Base-by-base conservation (phyloP, 2,888 invertebrate species). In the Crepidodera aurea region DNA sequence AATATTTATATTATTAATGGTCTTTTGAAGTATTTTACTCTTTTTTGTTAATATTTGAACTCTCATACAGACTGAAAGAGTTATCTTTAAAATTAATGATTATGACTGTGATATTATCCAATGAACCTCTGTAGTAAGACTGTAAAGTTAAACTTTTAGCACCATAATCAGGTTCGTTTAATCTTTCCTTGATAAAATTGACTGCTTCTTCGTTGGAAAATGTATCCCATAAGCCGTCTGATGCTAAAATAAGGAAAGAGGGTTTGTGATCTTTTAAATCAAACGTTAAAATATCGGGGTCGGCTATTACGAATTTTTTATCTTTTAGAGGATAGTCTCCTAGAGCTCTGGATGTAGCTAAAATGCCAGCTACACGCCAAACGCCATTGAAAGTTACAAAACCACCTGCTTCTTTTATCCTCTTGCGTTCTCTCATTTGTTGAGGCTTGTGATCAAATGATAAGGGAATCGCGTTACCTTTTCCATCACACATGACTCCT, bases 401-500 rank as follows among this genome's bases (percentile, higher is more conserved):
- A 13, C 98, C 97, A 48, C 98, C 98, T 19, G 97, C 96, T 77
- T 95, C 94, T 77, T 93, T 92, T 73, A 98, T 98, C 67, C 97
- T 86, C 76, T 91, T 93, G 60, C 91, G 88, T 83, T 98, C 97
- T 71, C 94, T 87, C 84, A 94, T 94, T 86, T 96, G 94, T 78
- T 96, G 94, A 34, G 98, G 98, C 83, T 98, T 98, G 79, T 98
- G 98, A 81, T 98, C 98, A 80, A 94, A 94, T 1, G 97, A 96
- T 5, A 98, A 83, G 10, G 94, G 96, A 71, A 95, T 93, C 0
- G 93, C 93, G 79, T 92, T 92, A 32, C 96, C 96, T 75, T 90
- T 88, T 48, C 87, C 87, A 81, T 96, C 96, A 81, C 95, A 96
- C 91, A 97, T 93, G 0, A 97, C 96, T 22, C 96, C 98, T 68